Conservation (phyloP, 92 coral and sea anemone species). For the Bergia sp. region DNA sequence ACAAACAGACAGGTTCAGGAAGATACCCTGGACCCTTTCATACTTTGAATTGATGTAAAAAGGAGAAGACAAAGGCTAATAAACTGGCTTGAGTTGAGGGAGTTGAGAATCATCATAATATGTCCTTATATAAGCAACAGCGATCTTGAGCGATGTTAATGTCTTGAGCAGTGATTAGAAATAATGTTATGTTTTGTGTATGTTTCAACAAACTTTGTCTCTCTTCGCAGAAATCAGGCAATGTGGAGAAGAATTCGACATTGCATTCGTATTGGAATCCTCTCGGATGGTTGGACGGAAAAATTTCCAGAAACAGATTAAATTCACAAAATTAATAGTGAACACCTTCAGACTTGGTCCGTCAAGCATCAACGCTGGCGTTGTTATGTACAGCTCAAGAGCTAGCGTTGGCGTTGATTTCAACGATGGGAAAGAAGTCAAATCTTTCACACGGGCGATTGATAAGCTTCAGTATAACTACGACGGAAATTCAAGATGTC, state of each 20-base stretch:
- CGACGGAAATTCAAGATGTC: conserved; percentile 10
- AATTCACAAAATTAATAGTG: neutral
- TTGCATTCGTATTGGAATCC: conserved; percentile 6
- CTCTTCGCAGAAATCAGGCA: neutral
- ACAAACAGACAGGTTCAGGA: no score
- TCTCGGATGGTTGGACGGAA: neutral
- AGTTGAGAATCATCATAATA: neutral
- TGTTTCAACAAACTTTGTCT: neutral
- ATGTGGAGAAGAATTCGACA: neutral
- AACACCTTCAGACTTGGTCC: conserved; percentile 12
- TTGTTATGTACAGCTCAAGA: conserved; percentile 1
- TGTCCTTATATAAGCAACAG: neutral
- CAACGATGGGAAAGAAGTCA: neutral
- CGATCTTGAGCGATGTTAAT: no score
- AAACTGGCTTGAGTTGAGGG: neutral
- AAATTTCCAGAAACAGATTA: conserved; percentile 2
- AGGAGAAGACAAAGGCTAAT: no score
- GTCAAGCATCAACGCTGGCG: neutral
- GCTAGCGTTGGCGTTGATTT: conserved; percentile 4
- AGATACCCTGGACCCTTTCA: no score
- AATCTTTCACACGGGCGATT: neutral
- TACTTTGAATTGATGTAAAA: no score
- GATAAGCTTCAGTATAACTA: neutral
- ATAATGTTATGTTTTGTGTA: neutral
- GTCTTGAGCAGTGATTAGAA: neutral